Conservation (phyloP, 1,140 invertebrate species). For the Calliphora vicina region DNA sequence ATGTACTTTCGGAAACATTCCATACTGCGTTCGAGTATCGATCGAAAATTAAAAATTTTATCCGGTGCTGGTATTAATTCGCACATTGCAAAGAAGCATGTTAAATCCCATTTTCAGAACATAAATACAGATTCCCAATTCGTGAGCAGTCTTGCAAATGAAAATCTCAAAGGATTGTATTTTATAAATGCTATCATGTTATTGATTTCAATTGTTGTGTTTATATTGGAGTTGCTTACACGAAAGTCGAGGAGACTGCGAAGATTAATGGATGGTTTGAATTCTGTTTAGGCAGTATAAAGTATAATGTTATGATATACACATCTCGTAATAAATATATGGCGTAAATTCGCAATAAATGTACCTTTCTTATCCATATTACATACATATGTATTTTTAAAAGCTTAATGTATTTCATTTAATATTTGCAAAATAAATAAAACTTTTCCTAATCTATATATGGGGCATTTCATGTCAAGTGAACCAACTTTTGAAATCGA, state of each 20-base stretch:
- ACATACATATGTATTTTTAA: no score
- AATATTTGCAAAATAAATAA: no score
- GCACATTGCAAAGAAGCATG: not conserved
- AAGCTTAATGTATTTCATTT: no score
- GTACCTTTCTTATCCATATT: no score
- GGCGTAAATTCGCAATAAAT: no score
- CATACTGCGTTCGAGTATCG: not conserved
- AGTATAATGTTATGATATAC: slow-evolving; percentile 1
- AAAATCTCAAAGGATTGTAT: not conserved
- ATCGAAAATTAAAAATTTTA: slow-evolving; percentile 6
- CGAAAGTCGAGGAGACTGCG: not conserved
- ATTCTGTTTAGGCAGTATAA: not conserved
- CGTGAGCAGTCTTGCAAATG: not conserved
- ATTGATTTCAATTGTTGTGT: not conserved
- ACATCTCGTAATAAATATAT: no score
- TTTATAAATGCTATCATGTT: not conserved
- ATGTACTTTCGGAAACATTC: slow-evolving; percentile 39
- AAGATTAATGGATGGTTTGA: not conserved
- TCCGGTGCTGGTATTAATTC: slow-evolving; percentile 18
- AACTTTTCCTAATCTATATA: no score
- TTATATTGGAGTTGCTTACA: not conserved
- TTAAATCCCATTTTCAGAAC: not conserved
- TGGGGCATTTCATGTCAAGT: no score
- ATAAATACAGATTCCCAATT: not conserved
- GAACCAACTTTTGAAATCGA: no score